These are phyloP conservation scores for Crypturellus tataupa DNA, from an alignment of 2,797 vertebrate genomes.

Conservation along the genomic window DNA sequence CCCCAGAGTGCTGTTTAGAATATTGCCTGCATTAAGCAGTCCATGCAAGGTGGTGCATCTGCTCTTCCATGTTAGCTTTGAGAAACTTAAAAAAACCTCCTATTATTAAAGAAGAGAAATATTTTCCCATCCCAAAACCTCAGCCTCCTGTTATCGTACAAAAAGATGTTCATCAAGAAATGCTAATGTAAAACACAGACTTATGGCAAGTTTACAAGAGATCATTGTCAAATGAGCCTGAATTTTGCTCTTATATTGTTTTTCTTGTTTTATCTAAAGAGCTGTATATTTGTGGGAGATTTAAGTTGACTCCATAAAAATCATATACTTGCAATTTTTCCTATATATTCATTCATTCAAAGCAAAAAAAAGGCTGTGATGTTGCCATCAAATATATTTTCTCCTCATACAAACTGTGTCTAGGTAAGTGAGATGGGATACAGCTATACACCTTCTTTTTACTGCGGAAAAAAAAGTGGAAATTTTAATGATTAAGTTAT, in stretches of 20 bases:
- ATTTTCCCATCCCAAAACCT: neutral
- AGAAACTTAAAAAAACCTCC: constrained; percentile 5
- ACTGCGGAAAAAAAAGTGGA: fast-evolving
- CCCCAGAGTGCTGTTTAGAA: constrained; percentile 74
- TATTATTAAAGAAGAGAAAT: constrained; percentile 24
- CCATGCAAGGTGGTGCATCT: constrained; percentile 23
- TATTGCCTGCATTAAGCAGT: constrained; percentile 67
- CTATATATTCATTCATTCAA: neutral
- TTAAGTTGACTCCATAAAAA: neutral
- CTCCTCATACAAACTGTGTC: neutral
- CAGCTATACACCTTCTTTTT: neutral
- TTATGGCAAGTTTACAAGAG: neutral
- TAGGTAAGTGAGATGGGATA: neutral
- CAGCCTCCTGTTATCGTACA: neutral
- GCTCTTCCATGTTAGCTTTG: constrained; percentile 17
- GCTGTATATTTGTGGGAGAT: neutral
- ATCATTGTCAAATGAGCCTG: neutral
- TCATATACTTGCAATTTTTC: neutral
- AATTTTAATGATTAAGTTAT: neutral
- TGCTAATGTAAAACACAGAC: neutral
- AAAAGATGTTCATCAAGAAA: neutral
- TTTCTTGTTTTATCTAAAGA: neutral
- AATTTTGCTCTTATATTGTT: neutral
- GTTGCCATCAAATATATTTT: neutral
- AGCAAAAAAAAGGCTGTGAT: neutral